Evolutionary conservation across 2,888 invertebrate genomes (phyloP), one percentile per base, ranked within the genome.

Genomic region (Spatulosminthurus flaviceps): DNA sequence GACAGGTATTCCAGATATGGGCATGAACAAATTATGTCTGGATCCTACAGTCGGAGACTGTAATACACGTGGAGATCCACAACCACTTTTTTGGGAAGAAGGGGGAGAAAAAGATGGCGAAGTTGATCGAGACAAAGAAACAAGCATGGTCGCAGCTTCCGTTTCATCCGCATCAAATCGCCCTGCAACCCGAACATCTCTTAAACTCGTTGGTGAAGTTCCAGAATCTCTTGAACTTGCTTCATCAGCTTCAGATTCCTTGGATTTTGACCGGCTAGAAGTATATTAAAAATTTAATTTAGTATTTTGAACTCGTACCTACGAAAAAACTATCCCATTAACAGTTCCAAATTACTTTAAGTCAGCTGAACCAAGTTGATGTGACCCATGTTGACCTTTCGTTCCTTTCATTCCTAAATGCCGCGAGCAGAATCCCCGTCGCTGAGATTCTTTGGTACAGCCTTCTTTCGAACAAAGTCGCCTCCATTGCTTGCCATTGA

Each of bases 401-500:
- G 42, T 74, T 64, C 95, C 95, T 87, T 96, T 93, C 86, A 97
- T 91, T 85, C 95, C 97, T 86, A 98, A 91, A 89, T 99, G 98
- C 75, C 98, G 90, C 26, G 98, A 99, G 88, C 98, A 99, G 89
- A 92, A 98, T 60, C 99, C 98, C 85, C 97, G 91, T 60, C 98
- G 90, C 89, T 99, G 98, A 87, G 98, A 98, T 91, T 99, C 98
- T 89, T 96, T 96, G 51, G 93, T 93, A 89, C 98, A 98, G 78
- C 95, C 95, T 86, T 95, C 95, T 88, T 95, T 95, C 80, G 97
- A 97, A 89, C 98, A 99, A 83, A 99, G 91, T 86, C 98, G 91
- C 82, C 98, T 91, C 99, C 98, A 99, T 88, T 99, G 99, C 89
- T 99, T 99, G 51, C 99, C 99, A 90, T 99, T 99, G 89, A 97